phyloP scores from a whole-genome alignment of 2,113 vertebrate genomes.

The Pongo abelii region DNA sequence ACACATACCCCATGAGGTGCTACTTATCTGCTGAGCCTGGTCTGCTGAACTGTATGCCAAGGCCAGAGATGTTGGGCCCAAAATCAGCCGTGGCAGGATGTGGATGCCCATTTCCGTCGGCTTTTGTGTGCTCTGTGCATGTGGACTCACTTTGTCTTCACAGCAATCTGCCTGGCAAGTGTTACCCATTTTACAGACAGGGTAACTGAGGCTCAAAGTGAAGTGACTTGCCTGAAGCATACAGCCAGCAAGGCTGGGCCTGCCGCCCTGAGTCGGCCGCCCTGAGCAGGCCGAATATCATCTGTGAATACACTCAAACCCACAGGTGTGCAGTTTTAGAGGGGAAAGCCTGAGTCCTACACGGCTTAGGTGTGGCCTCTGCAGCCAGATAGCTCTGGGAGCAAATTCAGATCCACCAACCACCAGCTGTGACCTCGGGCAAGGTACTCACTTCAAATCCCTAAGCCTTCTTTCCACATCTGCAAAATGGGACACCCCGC shows the following conservation, averaged over 20 bases:
- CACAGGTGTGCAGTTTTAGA: not conserved
- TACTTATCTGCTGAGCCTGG: not conserved
- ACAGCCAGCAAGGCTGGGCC: not conserved
- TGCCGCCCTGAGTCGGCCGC: not conserved
- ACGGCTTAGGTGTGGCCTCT: fast-evolving
- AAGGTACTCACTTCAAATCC: not conserved
- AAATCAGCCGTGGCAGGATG: not conserved
- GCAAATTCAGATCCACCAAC: not conserved
- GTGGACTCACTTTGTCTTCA: fast-evolving
- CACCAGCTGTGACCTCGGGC: not conserved
- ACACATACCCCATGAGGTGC: fast-evolving
- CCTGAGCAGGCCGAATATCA: not conserved
- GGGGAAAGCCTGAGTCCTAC: not conserved
- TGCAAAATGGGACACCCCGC: not conserved
- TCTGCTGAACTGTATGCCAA: not conserved
- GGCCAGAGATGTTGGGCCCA: fast-evolving
- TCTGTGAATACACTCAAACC: not conserved
- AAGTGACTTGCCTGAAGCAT: not conserved
- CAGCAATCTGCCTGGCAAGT: not conserved
- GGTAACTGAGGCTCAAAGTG: not conserved
- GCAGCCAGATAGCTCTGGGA: not conserved
- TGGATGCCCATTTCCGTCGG: not conserved
- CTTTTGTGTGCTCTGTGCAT: not conserved
- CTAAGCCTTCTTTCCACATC: not conserved
- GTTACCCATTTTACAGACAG: not conserved